These are phyloP conservation scores for Dasysyrphus albostriatus DNA, from an alignment of 2,888 invertebrate genomes.

Conservation along the genomic window DNA sequence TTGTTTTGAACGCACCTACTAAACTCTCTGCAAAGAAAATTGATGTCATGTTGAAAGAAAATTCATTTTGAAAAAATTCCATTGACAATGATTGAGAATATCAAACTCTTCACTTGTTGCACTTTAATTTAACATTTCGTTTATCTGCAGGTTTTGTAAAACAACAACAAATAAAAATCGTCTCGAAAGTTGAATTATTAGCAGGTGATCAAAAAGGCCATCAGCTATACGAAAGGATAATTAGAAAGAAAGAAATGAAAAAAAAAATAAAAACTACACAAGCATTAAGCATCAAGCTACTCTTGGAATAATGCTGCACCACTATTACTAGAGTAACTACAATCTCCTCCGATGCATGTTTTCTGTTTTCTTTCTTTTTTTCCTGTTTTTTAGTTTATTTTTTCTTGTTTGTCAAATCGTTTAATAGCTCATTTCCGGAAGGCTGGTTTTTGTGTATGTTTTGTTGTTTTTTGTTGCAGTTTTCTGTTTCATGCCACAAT, in stretches of 20 bases:
- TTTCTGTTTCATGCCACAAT: constrained; percentile 42
- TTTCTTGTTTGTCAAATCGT: constrained; percentile 44
- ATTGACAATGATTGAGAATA: background rate
- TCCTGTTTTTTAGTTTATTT: background rate
- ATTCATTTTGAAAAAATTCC: background rate
- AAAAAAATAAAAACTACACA: constrained; percentile 17
- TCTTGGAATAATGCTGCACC: background rate
- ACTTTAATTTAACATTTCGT: constrained; percentile 4
- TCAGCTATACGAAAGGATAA: constrained; percentile 6
- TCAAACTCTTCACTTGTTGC: background rate
- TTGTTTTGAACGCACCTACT: too few species aligned
- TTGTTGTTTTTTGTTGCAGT: constrained; percentile 1
- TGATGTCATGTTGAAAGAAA: too few species aligned
- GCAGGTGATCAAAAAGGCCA: constrained; percentile 31
- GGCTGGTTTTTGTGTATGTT: constrained; percentile 30
- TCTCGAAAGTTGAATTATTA: constrained; percentile 11
- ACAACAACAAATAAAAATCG: background rate
- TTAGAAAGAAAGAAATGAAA: constrained; percentile 13
- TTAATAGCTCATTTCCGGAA: constrained; percentile 67
- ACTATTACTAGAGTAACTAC: constrained; percentile 20
- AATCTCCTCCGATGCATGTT: constrained; percentile 39
- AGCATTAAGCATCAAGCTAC: constrained; percentile 37
- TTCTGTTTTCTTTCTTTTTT: constrained; percentile 14
- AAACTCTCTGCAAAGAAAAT: too few species aligned
- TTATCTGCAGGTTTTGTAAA: background rate